These are phyloP conservation scores for Patagioenas fasciata DNA, from an alignment of 2,113 vertebrate genomes.

Conservation along the genomic window DNA sequence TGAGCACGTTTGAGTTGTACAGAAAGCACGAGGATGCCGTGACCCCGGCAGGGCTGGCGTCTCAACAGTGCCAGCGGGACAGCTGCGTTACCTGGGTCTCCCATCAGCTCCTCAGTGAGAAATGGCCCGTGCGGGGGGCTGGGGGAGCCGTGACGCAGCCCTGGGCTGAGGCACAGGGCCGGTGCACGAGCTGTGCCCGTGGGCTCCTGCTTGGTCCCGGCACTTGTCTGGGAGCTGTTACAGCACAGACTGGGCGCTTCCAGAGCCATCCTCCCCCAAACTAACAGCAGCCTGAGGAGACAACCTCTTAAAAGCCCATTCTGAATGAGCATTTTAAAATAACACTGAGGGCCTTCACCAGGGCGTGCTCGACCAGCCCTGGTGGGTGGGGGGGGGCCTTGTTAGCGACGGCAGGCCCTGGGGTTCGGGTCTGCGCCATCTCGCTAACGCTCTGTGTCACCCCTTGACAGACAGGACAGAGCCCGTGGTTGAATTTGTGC, in stretches of 20 bases:
- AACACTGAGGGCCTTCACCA: background rate
- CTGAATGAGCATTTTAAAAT: background rate
- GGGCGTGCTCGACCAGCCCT: background rate
- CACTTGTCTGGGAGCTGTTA: background rate
- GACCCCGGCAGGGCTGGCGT: too few species aligned
- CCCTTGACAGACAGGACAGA: slow-evolving; percentile 88
- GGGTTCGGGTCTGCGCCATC: background rate
- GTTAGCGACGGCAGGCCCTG: too few species aligned
- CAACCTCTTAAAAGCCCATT: background rate
- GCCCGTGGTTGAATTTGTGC: slow-evolving; percentile 90
- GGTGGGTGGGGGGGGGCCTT: too few species aligned
- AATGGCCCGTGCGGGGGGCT: fast-evolving
- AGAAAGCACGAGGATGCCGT: too few species aligned
- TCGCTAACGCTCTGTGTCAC: background rate
- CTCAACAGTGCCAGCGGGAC: too few species aligned
- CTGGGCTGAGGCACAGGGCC: too few species aligned
- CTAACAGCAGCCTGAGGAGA: background rate
- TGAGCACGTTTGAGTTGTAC: too few species aligned
- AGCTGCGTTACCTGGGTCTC: too few species aligned
- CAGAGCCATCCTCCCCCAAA: background rate
- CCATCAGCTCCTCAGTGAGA: slow-evolving; percentile 88
- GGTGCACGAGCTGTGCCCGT: background rate
- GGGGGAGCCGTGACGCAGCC: background rate
- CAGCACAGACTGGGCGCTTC: background rate
- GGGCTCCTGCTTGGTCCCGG: background rate